Conservation (phyloP, 2,113 vertebrate species). For the Chinchilla lanigera region DNA sequence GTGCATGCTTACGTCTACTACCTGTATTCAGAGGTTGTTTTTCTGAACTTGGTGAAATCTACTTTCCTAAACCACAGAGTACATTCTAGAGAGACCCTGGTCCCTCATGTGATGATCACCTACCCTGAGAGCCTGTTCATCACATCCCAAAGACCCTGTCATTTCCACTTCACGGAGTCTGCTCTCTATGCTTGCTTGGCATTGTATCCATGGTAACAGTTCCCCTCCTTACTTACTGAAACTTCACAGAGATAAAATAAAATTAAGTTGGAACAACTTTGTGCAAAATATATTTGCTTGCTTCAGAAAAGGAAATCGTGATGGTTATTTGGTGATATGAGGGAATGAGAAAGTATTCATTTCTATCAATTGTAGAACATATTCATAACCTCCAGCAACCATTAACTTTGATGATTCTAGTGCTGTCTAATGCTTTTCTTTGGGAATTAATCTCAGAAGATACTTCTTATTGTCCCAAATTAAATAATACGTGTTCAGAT, state of each 20-base stretch:
- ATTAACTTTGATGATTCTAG: not conserved
- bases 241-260: slow-evolving; percentile 64
- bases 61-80: slow-evolving; percentile 31
- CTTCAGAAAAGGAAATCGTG: not conserved
- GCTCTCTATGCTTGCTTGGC: slow-evolving; percentile 31
- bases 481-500: not conserved
- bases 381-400: not conserved
- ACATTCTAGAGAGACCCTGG: not conserved
- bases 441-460: not conserved
- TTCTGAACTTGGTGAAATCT: not conserved
- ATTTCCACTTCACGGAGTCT: slow-evolving; percentile 38
- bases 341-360: not conserved
- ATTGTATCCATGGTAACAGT: slow-evolving; percentile 66
- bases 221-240: slow-evolving; percentile 42
- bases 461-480: not conserved
- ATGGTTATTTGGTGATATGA: not conserved
- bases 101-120: slow-evolving; percentile 19
- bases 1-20: not conserved
- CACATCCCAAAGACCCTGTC: not conserved
- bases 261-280: slow-evolving; percentile 49
- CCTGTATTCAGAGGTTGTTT: not conserved
- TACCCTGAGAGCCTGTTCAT: not conserved
- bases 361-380: not conserved
- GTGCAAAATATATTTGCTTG: not conserved
- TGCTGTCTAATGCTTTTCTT: not conserved